Evolutionary conservation across 2,113 vertebrate genomes (phyloP), one percentile per base, ranked within the genome.

Genomic region (Papio anubis): DNA sequence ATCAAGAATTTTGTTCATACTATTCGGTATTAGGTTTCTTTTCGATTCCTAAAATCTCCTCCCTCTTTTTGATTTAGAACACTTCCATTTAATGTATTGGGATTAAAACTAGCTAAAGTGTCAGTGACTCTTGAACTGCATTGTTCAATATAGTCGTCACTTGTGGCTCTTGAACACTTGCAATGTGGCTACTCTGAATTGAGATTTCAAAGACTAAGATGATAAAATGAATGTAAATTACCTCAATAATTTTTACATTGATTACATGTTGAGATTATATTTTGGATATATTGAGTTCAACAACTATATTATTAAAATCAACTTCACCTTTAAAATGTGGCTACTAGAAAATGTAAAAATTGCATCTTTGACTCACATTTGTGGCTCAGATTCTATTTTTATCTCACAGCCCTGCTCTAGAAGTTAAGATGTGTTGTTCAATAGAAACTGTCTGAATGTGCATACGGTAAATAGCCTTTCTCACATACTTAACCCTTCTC

Each of bases 371-470:
- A 8, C 40, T 93, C 32, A 3, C 35, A 61, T 90, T 92, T 94
- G 75, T 96, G 55, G 50, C 38, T 96, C 78, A 92, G 84, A 40
- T 97, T 90, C 38, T 95, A 73, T 92, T 97, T 97, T 32, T 93
- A 3, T 97, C 90, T 64, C 13, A 88, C 43, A 95, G 78, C 8
- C 16, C 61, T 94, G 57, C 68, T 96, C 70, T 90, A 92, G 94
- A 96, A 72, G 38, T 83, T 92, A 48, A 93, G 61, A 61, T 64
- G 59, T 78, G 66, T 48, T 90, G 40, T 92, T 93, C 66, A 57
- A 43, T 94, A 87, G 81, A 70, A 96, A 76, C 66, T 73, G 52
- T 80, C 43, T 94, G 57, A 91, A 78, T 78, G 70, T 50, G 8
- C 30, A 68, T 93, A 40, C 14, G 27, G 7, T 88, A 70, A 90